Evolutionary conservation across 2,888 invertebrate genomes (phyloP).

Genomic region (Noctua janthina): DNA sequence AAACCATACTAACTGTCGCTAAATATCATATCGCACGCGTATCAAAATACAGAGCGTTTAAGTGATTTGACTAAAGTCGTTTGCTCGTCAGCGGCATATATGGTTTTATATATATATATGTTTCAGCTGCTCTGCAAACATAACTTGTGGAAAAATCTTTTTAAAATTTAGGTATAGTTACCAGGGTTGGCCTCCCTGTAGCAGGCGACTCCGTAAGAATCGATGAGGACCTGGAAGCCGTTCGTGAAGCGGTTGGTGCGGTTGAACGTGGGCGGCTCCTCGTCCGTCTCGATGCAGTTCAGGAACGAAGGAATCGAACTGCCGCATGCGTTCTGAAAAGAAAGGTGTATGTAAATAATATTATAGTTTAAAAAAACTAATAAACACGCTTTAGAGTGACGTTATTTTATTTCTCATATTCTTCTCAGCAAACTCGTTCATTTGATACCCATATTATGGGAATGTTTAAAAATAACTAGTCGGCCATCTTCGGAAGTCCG

Average conservation of each 20-base stretch:
- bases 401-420: too few species aligned
- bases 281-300: constrained; percentile 95
- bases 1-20: neutral
- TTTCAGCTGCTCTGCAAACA: neutral
- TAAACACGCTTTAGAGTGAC: too few species aligned
- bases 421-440: too few species aligned
- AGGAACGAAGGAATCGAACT: constrained; percentile 98
- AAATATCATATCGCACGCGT: too few species aligned
- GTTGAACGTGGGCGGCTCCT: constrained; percentile 97
- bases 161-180: constrained; percentile 70
- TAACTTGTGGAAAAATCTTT: neutral
- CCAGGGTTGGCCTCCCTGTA: constrained; percentile 98
- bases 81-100: too few species aligned
- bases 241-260: constrained; percentile 97
- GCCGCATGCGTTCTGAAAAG: constrained; percentile 92
- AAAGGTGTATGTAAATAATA: neutral
- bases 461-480: too few species aligned
- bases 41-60: too few species aligned
- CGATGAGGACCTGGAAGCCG: constrained; percentile 98
- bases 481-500: too few species aligned
- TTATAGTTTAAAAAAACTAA: too few species aligned
- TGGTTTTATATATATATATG: neutral
- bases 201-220: constrained; percentile 97
- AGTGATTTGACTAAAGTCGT: too few species aligned
- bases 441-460: too few species aligned